Percentiles rank a stretch among this genome's conserved stretches.
phyloP scores from a whole-genome alignment of 2,113 vertebrate species.

The Nannospalax galili region DNA sequence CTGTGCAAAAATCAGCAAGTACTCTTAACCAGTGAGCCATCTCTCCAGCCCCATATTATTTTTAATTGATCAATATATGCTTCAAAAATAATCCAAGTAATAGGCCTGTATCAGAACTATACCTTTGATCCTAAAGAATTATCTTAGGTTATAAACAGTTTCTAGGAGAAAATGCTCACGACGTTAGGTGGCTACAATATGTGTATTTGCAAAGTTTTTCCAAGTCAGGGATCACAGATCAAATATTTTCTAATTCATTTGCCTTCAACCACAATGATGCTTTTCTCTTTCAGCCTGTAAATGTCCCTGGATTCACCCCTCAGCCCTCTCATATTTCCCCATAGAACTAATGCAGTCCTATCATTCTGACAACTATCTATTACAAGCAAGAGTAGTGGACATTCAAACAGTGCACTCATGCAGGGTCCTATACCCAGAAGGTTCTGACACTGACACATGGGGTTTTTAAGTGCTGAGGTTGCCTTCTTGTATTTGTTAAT shows the following conservation, averaged over 20 bases:
- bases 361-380: not conserved
- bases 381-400: not conserved
- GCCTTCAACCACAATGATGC: not conserved
- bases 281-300: not conserved
- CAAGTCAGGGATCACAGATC: not conserved
- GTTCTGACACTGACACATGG: not conserved
- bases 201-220: conserved; percentile 23
- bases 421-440: not conserved
- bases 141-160: not conserved
- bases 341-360: not conserved
- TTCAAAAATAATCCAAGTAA: conserved; percentile 39
- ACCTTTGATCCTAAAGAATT: not conserved
- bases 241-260: not conserved
- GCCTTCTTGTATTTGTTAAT: not conserved
- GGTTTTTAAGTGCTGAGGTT: not conserved
- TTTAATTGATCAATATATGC: not conserved
- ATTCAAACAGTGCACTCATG: not conserved
- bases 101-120: not conserved
- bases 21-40: too few relatives aligned
- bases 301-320: not conserved
- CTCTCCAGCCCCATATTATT: too few relatives aligned
- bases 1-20: too few relatives aligned
- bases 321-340: not conserved
- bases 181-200: not conserved
- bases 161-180: conserved; percentile 15